These are phyloP conservation scores for Zelleria hepariella DNA, from an alignment of 2,888 invertebrate species.

Conservation along the genomic window DNA sequence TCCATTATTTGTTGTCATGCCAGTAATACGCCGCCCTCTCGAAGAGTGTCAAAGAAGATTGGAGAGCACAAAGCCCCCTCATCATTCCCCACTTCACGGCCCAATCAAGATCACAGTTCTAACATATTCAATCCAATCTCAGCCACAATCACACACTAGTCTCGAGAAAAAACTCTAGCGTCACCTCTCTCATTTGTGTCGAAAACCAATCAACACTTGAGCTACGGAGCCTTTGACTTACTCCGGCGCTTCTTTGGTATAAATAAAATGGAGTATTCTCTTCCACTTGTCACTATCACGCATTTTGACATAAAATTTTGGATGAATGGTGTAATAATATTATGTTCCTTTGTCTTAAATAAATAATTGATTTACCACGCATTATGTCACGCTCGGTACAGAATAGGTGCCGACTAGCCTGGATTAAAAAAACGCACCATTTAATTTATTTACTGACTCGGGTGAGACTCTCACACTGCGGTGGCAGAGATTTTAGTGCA, in stretches of 20 bases:
- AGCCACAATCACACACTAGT: not conserved
- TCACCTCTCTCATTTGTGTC: slow-evolving; percentile 6
- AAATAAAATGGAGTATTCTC: not conserved
- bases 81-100: not conserved
- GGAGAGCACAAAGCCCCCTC: not conserved
- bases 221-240: slow-evolving; percentile 7
- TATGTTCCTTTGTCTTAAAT: too few relatives aligned
- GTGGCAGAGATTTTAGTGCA: too few relatives aligned
- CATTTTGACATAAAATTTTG: too few relatives aligned
- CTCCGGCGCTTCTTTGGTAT: slow-evolving; percentile 3
- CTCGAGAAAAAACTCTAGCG: slow-evolving; percentile 1
- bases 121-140: not conserved
- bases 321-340: not conserved
- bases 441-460: too few relatives aligned
- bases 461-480: too few relatives aligned
- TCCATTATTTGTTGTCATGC: not conserved
- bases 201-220: slow-evolving; percentile 9
- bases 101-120: not conserved
- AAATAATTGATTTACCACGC: too few relatives aligned
- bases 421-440: too few relatives aligned
- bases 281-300: not conserved
- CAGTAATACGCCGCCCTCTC: not conserved
- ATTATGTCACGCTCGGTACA: too few relatives aligned
- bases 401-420: too few relatives aligned
- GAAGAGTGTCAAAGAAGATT: not conserved